Percentiles rank a stretch among this genome's conserved stretches.
Conservation (phyloP, 2,888 invertebrate genomes). For the Nomada ruficornis region DNA sequence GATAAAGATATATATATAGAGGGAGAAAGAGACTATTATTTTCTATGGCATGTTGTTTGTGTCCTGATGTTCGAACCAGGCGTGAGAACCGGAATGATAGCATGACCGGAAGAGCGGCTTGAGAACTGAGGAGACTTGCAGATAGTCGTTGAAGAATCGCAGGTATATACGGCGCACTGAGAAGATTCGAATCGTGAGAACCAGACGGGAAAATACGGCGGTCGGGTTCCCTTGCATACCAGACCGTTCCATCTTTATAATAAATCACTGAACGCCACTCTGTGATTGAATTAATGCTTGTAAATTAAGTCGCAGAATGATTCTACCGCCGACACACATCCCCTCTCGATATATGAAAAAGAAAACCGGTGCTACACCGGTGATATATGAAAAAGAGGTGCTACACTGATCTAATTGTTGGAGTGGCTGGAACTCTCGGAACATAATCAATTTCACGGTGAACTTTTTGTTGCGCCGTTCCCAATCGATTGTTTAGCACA, state of each 20-base stretch:
- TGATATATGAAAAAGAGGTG: not conserved
- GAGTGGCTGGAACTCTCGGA: not conserved
- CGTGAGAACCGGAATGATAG: constrained; percentile 75
- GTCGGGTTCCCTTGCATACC: constrained; percentile 44
- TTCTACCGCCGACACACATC: not conserved
- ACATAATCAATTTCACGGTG: constrained; percentile 34
- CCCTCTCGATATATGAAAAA: not conserved
- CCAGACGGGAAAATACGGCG: constrained; percentile 63
- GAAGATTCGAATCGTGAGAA: constrained; percentile 74
- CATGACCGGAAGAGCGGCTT: constrained; percentile 75
- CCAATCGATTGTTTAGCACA: constrained; percentile 55
- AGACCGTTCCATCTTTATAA: constrained; percentile 45
- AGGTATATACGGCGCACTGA: constrained; percentile 60
- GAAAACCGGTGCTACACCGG: not conserved
- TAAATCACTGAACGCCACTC: constrained; percentile 45
- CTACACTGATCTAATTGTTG: not conserved
- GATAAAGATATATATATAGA: not conserved
- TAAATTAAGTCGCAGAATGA: constrained; percentile 18
- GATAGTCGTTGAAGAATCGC: constrained; percentile 70
- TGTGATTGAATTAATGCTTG: constrained; percentile 38
- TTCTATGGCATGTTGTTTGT: constrained; percentile 45
- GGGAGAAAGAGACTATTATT: constrained; percentile 54
- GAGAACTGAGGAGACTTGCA: constrained; percentile 68
- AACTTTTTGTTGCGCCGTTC: constrained; percentile 44
- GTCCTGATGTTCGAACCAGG: constrained; percentile 68